Percentiles rank a stretch among this genome's conserved stretches.
These are phyloP conservation scores for Sussaba pulchella DNA, from an alignment of 2,888 invertebrate species.

Conservation along the genomic window DNA sequence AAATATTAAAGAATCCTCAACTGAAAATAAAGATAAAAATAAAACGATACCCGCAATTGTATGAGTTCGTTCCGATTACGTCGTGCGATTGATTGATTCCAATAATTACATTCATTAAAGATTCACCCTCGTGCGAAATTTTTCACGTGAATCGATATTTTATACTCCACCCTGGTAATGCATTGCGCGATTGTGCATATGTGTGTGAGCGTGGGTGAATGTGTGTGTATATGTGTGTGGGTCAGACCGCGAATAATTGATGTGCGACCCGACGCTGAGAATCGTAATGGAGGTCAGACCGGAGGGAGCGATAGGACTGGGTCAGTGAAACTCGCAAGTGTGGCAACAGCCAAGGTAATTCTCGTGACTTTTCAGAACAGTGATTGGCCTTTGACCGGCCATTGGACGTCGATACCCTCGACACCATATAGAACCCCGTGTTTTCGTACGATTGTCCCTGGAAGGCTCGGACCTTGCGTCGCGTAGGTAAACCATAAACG, in stretches of 20 bases:
- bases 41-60: too few species aligned
- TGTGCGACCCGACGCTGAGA: slow-evolving; percentile 18
- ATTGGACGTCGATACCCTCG: neutral
- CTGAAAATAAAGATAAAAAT: too few species aligned
- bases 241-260: slow-evolving; percentile 39
- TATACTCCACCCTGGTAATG: slow-evolving; percentile 3
- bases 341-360: neutral
- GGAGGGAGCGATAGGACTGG: neutral
- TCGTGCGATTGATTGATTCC: too few species aligned
- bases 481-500: too few species aligned
- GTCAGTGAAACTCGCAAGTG: slow-evolving; percentile 9
- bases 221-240: slow-evolving; percentile 10
- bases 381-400: neutral
- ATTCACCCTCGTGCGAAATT: too few species aligned
- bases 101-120: too few species aligned
- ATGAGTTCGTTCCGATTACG: too few species aligned
- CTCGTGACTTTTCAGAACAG: too few species aligned
- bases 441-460: too few species aligned
- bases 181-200: neutral
- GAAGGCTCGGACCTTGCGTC: too few species aligned
- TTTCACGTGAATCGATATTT: slow-evolving; percentile 26
- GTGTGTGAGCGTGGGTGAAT: neutral
- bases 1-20: neutral
- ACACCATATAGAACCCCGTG: too few species aligned
- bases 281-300: slow-evolving; percentile 7